A percentile compares a stretch with the other conserved stretches of the same genome.
phyloP scores from a whole-genome alignment of 1,140 invertebrate genomes.

The Atopsyche davidsoni region DNA sequence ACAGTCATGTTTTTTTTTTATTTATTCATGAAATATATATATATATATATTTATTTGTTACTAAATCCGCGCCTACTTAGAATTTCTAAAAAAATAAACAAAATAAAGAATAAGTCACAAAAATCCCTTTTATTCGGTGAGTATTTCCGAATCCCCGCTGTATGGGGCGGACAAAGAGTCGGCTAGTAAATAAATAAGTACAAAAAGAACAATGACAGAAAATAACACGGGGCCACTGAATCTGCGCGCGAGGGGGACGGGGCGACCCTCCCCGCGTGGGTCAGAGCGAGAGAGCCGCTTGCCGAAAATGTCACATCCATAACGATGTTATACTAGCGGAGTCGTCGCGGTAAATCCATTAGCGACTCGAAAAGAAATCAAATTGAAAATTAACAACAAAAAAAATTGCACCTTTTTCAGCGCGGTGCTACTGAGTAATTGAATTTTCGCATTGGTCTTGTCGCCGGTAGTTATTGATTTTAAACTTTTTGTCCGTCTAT shows the following conservation, averaged over 20 bases:
- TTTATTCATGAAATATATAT: too few relatives aligned
- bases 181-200: constrained; percentile 20
- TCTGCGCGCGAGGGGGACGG: constrained; percentile 6
- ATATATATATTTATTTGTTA: too few relatives aligned
- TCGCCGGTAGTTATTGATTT: too few relatives aligned
- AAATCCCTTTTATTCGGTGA: neutral
- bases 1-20: too few relatives aligned
- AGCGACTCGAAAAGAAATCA: too few relatives aligned
- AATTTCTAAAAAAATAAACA: neutral
- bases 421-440: too few relatives aligned
- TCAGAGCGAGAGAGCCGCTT: constrained; percentile 6
- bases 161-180: constrained; percentile 5
- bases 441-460: too few relatives aligned
- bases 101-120: constrained; percentile 2
- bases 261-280: neutral
- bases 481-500: too few relatives aligned
- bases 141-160: constrained; percentile 3
- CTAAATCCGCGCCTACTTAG: neutral
- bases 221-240: constrained; percentile 25
- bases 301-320: constrained; percentile 25
- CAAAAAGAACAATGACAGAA: constrained; percentile 18
- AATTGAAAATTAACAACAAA: too few relatives aligned
- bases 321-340: constrained; percentile 19
- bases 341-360: neutral
- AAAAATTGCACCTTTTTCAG: too few relatives aligned